These are phyloP conservation scores for Strigops habroptila DNA, from an alignment of 2,113 vertebrate species.

Conservation along the genomic window DNA sequence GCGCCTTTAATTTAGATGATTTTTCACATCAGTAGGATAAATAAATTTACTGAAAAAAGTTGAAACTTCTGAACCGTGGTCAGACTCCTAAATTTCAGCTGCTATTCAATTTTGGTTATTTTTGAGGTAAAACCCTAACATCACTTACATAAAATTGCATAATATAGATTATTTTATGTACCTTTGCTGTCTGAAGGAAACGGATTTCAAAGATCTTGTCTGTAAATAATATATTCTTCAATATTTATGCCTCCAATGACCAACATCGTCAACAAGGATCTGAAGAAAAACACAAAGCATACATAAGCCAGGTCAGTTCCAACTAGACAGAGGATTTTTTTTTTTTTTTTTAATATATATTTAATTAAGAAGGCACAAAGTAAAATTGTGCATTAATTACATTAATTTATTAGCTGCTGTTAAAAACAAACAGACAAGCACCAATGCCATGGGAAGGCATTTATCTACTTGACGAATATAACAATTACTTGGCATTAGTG, in stretches of 20 bases:
- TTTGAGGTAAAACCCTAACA: rapidly evolving
- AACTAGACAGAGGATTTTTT: neutral
- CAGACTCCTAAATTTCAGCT: neutral
- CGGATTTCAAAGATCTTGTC: conserved; percentile 65
- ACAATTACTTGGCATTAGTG: neutral
- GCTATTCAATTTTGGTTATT: neutral
- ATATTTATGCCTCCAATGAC: conserved; percentile 42
- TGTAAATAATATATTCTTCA: conserved; percentile 63
- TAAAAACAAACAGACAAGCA: neutral
- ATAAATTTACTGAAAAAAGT: neutral
- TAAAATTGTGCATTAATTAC: neutral
- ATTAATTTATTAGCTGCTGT: neutral
- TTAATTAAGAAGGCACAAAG: neutral
- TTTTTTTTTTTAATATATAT: rapidly evolving
- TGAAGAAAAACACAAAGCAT: conserved; percentile 10
- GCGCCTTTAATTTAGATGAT: neutral
- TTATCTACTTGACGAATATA: neutral
- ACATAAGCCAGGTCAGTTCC: neutral
- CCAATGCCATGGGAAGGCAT: neutral
- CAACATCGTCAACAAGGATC: conserved; percentile 61
- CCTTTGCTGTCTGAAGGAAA: conserved; percentile 57
- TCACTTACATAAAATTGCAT: rapidly evolving
- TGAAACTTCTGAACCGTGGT: neutral
- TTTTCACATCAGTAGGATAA: neutral
- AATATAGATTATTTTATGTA: neutral